A percentile compares a stretch with the other conserved stretches of the same genome.
phyloP scores from a whole-genome alignment of 2,797 vertebrate species.

The Hypotaenidia okinawae region DNA sequence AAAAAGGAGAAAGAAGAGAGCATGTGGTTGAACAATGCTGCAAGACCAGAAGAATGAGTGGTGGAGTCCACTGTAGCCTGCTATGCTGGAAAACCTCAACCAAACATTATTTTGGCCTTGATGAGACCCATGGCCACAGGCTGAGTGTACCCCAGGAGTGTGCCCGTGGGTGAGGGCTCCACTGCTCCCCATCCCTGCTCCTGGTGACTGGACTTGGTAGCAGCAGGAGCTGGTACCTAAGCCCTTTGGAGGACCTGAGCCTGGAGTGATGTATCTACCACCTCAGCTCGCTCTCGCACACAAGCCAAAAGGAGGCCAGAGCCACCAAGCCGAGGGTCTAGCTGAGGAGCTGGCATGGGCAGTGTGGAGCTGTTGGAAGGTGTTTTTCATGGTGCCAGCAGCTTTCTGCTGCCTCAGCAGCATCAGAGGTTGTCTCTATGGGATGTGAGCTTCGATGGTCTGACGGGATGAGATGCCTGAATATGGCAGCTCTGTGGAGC shows the following conservation, averaged over 20 bases:
- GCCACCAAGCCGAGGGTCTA: accelerated
- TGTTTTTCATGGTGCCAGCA: neutral
- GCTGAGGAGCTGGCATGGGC: neutral
- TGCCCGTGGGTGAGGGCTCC: neutral
- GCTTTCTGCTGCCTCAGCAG: neutral
- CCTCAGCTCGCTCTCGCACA: neutral
- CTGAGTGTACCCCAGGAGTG: neutral
- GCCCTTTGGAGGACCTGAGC: neutral
- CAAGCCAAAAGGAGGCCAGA: neutral
- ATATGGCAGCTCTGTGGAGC: neutral
- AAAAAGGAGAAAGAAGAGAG: neutral
- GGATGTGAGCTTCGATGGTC: accelerated
- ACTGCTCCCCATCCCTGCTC: neutral
- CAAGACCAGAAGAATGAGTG: neutral
- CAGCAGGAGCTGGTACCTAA: neutral
- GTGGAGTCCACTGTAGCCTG: neutral
- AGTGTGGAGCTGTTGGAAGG: neutral
- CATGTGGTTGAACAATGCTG: accelerated
- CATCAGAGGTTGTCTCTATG: accelerated
- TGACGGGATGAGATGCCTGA: neutral
- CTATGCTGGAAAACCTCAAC: neutral
- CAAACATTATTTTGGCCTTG: no score
- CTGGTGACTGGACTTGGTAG: neutral
- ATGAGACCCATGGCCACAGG: neutral
- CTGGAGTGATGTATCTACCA: neutral